Base-by-base conservation (phyloP, 2,797 vertebrate species). In the Macropus fuliginosus region DNA sequence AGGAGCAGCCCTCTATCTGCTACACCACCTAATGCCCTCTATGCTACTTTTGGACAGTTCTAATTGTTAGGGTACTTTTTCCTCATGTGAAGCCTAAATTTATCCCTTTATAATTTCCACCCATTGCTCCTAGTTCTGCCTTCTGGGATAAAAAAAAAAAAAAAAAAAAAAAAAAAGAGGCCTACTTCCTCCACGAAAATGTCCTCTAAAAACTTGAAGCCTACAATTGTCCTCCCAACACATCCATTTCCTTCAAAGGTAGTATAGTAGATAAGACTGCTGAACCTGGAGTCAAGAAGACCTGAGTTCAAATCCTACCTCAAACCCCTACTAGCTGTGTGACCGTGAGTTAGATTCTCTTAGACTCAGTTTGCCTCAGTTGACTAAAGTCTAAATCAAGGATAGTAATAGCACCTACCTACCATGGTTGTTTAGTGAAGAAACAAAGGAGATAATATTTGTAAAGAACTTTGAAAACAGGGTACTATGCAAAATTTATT, bases 311-410 rank as follows among this genome's bases (percentile, higher is more conserved):
- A 92, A 13, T 55, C 34, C 50, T 50, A 55, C 9, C 31, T 92
- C 55, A 92, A 6, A 8, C 0, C 21, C 14, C 55, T 46, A 46
- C 55, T 56, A 4, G 11, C 50, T 94, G n/a, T 91, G 56, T 57
- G 34, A 56, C 4, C 14, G 1, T 34, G 27, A 1, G 28, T 55
- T 55, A 54, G 16, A 6, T 28, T 74, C 29, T 74, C 21, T 93
- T 91, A 40, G 54, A 55, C 34, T 57, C 89, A n/a, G 31, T 89
- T 62, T 81, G 27, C 66, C 54, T 94, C 62, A 40, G 18, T 90
- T 94, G 94, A 40, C 11, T 96, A 10, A 55, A 94, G 54, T 91
- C 1, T 81, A 91, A 94, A 93, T 87, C 50, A n/a, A 34, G 40
- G 54, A 55, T 55, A 66, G 87, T 27, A 34, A 56, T 14, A 93